Conservation (phyloP, 2,113 vertebrate species). For the Oophaga pumilio region DNA sequence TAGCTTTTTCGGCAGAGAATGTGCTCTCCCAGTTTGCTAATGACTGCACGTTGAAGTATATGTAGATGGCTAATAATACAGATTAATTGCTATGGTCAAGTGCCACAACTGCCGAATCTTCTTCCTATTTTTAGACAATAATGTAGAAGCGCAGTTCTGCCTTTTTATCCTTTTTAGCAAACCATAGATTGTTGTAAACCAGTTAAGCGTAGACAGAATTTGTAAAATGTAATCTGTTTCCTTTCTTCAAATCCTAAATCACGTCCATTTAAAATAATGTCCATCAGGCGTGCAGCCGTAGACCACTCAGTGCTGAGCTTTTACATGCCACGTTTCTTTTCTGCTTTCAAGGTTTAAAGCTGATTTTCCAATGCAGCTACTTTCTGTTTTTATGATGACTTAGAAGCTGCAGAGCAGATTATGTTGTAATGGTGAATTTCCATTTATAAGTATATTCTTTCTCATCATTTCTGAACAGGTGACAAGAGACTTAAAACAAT, state of each 20-base stretch:
- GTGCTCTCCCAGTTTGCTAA: slow-evolving; percentile 63
- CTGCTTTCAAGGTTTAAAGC: background rate
- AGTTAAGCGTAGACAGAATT: background rate
- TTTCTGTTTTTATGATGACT: background rate
- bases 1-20: slow-evolving; percentile 65
- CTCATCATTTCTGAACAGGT: slow-evolving; percentile 73
- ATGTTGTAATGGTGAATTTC: slow-evolving; percentile 5
- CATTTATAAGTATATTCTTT: slow-evolving; percentile 14
- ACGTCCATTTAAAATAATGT: slow-evolving; percentile 28
- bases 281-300: background rate
- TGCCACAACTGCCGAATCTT: background rate
- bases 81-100: slow-evolving; percentile 61
- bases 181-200: slow-evolving; percentile 17
- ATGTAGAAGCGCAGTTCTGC: background rate
- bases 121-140: background rate
- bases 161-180: background rate
- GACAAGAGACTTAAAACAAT: slow-evolving; percentile 92
- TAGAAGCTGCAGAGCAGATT: slow-evolving; percentile 9
- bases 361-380: background rate
- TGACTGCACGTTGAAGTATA: slow-evolving; percentile 63
- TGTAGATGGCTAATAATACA: slow-evolving; percentile 66
- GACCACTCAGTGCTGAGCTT: background rate
- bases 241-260: background rate
- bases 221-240: background rate
- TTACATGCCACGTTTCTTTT: background rate